phyloP scores from a whole-genome alignment of 1,140 invertebrate species.

The Liolophura sinensis region DNA sequence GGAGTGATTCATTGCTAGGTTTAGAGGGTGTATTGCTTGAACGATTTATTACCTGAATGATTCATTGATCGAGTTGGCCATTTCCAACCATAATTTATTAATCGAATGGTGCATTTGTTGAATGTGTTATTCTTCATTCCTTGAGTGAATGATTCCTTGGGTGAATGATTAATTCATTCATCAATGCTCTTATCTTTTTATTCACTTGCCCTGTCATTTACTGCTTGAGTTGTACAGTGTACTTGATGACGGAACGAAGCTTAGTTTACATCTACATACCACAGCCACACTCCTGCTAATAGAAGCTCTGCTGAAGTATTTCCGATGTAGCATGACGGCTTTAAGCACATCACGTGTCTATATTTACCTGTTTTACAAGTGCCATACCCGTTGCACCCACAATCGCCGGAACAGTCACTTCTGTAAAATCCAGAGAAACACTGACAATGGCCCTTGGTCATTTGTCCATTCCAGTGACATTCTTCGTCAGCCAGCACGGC shows the following conservation, averaged over 20 bases:
- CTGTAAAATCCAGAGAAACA: constrained; percentile 25
- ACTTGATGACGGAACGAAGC: neutral
- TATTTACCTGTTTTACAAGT: constrained; percentile 18
- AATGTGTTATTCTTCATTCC: no score
- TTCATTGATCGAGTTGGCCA: no score
- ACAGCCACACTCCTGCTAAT: neutral
- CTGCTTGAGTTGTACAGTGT: neutral
- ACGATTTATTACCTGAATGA: no score
- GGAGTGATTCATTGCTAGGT: no score
- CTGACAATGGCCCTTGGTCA: constrained; percentile 9
- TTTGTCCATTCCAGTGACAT: no score
- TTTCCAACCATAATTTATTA: no score
- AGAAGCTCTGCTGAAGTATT: neutral
- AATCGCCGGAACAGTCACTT: constrained; percentile 22
- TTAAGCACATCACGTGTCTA: neutral
- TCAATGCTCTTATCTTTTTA: no score
- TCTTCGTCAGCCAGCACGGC: no score
- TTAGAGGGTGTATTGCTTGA: no score
- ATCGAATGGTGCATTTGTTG: no score
- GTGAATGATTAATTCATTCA: no score
- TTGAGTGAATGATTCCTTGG: no score
- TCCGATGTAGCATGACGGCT: neutral
- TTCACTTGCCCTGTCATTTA: neutral
- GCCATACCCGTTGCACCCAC: constrained; percentile 26
- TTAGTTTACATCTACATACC: neutral